Evolutionary conservation across 2,113 vertebrate genomes (phyloP), one percentile per base, ranked within the genome.

Genomic region (Notothenia rossii): DNA sequence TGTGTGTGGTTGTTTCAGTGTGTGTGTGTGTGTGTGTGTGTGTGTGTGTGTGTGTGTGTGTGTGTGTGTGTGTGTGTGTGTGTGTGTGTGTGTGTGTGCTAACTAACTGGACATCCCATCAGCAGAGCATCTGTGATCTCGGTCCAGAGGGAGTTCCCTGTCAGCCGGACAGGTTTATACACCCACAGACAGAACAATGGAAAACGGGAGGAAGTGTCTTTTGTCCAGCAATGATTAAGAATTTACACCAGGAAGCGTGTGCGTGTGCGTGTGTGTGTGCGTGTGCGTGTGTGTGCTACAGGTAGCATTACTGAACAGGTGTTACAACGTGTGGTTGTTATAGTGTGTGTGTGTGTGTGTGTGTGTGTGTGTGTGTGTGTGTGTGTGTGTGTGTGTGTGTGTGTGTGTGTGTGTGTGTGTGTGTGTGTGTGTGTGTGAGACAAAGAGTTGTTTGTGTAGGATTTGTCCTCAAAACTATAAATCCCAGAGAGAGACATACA

Each of bases 161-260:
- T 86, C 91, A 89, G 55, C 51, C 10, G 14, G 62, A 79, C 80
- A 73, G 54, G 77, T 85, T 65, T 22, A 72, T 67, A 83, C 22
- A 55, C 17, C 74, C 64, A 48, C 48, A 46, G 49, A 64, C 48
- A 5, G 51, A 33, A 36, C 22, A 36, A 60, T 2, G 55, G 63
- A 13, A 8, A 75, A 12, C 36, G 67, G 45, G 3, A 5, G 15
- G 22, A 22, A 40, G 50, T 7, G 59, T 79, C 74, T 86, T 81
- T 82, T 82, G 95, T 96, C 95, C 93, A 90, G 95, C 95, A 95
- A 94, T 96, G 96, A 98, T 97, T 96, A 97, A 96, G 96, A 96
- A 95, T 91, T 95, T 94, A 95, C 93, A 95, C 36, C 36, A 36
- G 5, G 7, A 5, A 5, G 36, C 7, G 5, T 5, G 36, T 36